A percentile compares a stretch with the other conserved stretches of the same genome.
Evolutionary conservation across 1,140 invertebrate species (phyloP).

Genomic region (Wasmannia auropunctata): DNA sequence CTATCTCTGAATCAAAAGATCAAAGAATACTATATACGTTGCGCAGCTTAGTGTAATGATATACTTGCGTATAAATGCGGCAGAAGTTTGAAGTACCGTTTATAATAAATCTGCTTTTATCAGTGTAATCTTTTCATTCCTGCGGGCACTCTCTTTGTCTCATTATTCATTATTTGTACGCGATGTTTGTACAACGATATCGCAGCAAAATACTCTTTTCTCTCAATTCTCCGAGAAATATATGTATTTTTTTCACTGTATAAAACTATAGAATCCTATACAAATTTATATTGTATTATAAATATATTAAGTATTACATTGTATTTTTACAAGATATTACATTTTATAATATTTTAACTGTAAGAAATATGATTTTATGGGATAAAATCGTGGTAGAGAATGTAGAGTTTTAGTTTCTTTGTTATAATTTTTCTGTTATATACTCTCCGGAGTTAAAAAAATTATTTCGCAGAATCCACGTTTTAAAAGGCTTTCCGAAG

Average conservation of each 20-base stretch:
- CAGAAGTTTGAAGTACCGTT: constrained; percentile 23
- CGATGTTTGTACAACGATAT: background rate
- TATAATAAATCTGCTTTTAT: constrained; percentile 2
- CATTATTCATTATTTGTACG: background rate
- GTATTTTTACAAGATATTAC: no score
- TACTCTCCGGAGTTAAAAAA: background rate
- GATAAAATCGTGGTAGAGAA: background rate
- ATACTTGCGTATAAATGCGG: background rate
- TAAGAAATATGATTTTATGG: background rate
- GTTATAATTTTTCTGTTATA: background rate
- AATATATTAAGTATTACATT: background rate
- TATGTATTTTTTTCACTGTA: background rate
- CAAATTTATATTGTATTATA: background rate
- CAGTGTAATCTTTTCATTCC: background rate
- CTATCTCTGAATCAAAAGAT: constrained; percentile 16
- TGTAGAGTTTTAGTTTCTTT: background rate
- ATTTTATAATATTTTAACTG: background rate
- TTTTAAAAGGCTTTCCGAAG: background rate
- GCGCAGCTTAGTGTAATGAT: background rate
- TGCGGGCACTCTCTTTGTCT: background rate
- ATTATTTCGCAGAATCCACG: background rate
- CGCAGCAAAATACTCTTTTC: background rate
- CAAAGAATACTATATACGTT: constrained; percentile 15
- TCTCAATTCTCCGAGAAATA: background rate
- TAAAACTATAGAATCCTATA: background rate